phyloP scores from a whole-genome alignment of 2,888 invertebrate species.

The Acrobasis suavella region DNA sequence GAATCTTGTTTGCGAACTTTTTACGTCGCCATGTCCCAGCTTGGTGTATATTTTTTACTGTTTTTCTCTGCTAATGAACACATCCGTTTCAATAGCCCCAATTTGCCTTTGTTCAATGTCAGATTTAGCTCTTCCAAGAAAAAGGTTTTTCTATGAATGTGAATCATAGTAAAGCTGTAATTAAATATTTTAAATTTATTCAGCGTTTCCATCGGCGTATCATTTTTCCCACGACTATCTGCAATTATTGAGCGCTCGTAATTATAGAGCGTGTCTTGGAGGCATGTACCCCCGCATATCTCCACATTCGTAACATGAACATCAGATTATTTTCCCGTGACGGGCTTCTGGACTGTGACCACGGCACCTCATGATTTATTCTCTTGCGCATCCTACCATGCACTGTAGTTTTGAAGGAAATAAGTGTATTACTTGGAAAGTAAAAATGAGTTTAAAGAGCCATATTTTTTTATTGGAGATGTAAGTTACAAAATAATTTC shows the following conservation, averaged over 20 bases:
- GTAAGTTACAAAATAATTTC: background rate
- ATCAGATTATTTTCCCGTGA: conserved; percentile 67
- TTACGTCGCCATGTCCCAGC: conserved; percentile 35
- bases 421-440: conserved; percentile 23
- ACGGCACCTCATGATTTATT: conserved; percentile 44
- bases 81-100: conserved; percentile 41
- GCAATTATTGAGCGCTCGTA: conserved; percentile 44
- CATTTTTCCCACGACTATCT: conserved; percentile 46
- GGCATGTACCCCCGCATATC: conserved; percentile 35
- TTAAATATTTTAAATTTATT: conserved; percentile 10
- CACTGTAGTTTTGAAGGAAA: conserved; percentile 35
- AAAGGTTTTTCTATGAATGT: background rate
- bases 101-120: conserved; percentile 33
- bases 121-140: background rate
- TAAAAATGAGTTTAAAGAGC: conserved; percentile 1
- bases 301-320: conserved; percentile 57
- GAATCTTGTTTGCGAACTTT: conserved; percentile 39
- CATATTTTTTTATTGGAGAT: background rate
- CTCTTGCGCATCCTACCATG: conserved; percentile 47
- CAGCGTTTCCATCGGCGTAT: conserved; percentile 14
- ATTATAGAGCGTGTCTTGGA: conserved; percentile 48
- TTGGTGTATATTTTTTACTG: conserved; percentile 33
- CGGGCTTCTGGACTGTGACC: conserved; percentile 66
- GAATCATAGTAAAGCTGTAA: background rate
- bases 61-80: conserved; percentile 42